phyloP scores from a whole-genome alignment of 2,113 vertebrate genomes.

The Chlorodrepanis virens region DNA sequence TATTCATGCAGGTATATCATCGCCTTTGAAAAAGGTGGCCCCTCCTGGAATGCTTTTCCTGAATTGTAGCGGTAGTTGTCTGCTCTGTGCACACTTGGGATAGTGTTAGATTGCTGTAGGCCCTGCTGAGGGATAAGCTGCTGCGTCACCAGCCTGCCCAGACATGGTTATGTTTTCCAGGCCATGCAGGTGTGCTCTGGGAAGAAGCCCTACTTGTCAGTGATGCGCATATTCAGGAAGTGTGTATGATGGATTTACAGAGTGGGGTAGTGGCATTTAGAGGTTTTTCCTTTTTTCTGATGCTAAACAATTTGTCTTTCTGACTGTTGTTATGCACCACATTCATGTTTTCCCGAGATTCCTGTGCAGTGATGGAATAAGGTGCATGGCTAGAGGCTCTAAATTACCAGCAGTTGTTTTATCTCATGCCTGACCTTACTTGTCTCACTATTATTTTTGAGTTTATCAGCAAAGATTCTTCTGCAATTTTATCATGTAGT shows the following conservation, averaged over 20 bases:
- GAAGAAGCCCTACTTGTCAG: not conserved
- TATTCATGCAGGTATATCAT: accelerated
- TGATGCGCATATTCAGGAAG: not conserved
- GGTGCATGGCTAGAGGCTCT: not conserved
- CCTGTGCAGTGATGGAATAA: not conserved
- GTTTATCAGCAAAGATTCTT: not conserved
- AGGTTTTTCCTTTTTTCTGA: not conserved
- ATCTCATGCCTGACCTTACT: not conserved
- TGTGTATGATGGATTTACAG: not conserved
- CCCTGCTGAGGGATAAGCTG: not conserved
- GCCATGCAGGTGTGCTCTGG: accelerated
- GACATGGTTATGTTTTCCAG: not conserved
- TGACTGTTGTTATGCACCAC: not conserved
- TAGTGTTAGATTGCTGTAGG: not conserved
- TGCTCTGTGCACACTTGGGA: not conserved
- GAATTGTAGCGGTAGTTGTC: not conserved
- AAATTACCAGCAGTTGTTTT: not conserved
- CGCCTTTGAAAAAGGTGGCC: not conserved
- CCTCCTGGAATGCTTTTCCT: not conserved
- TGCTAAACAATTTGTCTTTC: not conserved
- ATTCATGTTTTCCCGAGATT: not conserved
- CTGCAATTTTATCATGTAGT: not conserved
- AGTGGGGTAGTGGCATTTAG: not conserved
- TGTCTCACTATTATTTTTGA: not conserved
- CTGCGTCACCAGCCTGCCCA: not conserved